phyloP scores from a whole-genome alignment of 2,888 invertebrate genomes.

The Tholera decimalis region DNA sequence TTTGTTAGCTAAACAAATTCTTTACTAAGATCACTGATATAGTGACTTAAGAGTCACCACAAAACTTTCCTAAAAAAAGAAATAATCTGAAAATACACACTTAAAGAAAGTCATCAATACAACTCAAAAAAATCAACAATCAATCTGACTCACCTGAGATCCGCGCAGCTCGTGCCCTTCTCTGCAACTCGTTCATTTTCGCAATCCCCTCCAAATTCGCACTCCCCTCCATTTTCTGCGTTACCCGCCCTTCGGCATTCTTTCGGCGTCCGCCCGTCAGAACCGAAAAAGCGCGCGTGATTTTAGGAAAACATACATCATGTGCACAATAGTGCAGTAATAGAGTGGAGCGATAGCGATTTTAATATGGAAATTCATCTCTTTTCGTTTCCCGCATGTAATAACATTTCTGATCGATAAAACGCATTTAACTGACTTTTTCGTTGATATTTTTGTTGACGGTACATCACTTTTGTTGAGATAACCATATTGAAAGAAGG shows the following conservation, averaged over 20 bases:
- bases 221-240: slow-evolving; percentile 34
- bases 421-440: slow-evolving; percentile 52
- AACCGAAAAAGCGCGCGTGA: slow-evolving; percentile 71
- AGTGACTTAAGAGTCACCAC: not conserved
- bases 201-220: slow-evolving; percentile 29
- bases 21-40: not conserved
- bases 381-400: slow-evolving; percentile 83
- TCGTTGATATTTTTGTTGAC: slow-evolving; percentile 7
- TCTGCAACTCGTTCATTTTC: slow-evolving; percentile 52
- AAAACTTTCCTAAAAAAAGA: not conserved
- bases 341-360: slow-evolving; percentile 79
- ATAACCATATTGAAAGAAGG: not conserved
- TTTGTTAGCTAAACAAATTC: not conserved
- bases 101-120: not conserved
- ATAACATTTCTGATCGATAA: slow-evolving; percentile 81
- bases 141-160: slow-evolving; percentile 82
- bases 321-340: slow-evolving; percentile 84
- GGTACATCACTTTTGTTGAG: slow-evolving; percentile 1
- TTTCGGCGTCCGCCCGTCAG: slow-evolving; percentile 74
- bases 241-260: slow-evolving; percentile 36
- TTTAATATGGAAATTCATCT: slow-evolving; percentile 85
- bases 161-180: slow-evolving; percentile 77
- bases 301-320: slow-evolving; percentile 89
- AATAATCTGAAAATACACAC: not conserved
- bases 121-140: slow-evolving; percentile 50